These are phyloP conservation scores for Phengaris alcon DNA, from an alignment of 2,888 invertebrate species.

Conservation along the genomic window DNA sequence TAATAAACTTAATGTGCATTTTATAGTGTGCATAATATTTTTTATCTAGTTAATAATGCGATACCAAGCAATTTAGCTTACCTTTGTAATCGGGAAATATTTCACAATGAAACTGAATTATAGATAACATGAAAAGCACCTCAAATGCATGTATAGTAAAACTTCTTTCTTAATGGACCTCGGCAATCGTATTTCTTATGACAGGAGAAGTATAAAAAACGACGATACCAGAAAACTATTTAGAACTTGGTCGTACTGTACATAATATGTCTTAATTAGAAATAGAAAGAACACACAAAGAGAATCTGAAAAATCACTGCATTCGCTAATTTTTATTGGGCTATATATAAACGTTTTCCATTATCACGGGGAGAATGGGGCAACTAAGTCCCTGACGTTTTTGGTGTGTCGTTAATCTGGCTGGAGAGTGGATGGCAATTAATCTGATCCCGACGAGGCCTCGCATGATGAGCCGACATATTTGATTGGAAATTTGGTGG, in stretches of 20 bases:
- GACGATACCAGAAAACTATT: too few species aligned
- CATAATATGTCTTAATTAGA: neutral
- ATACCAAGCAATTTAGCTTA: neutral
- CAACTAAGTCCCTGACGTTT: conserved; percentile 40
- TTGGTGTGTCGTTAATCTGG: conserved; percentile 42
- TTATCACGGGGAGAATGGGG: conserved; percentile 25
- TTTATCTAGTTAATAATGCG: neutral
- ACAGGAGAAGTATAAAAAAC: too few species aligned
- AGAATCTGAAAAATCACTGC: neutral
- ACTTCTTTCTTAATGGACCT: too few species aligned
- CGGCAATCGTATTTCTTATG: too few species aligned
- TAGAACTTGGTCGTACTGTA: neutral
- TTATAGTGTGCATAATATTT: neutral
- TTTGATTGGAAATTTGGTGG: conserved; percentile 31
- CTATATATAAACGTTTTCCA: conserved; percentile 17
- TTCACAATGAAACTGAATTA: neutral
- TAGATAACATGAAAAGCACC: too few species aligned
- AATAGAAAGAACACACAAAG: neutral
- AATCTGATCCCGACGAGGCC: conserved; percentile 41
- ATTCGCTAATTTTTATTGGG: conserved; percentile 5
- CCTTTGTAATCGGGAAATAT: neutral
- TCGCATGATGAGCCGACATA: conserved; percentile 33
- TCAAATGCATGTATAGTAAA: too few species aligned
- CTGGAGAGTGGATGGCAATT: conserved; percentile 48
- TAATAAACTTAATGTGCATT: conserved; percentile 5